Conservation (phyloP, 1,140 invertebrate genomes). For the Chrysopa pallens region DNA sequence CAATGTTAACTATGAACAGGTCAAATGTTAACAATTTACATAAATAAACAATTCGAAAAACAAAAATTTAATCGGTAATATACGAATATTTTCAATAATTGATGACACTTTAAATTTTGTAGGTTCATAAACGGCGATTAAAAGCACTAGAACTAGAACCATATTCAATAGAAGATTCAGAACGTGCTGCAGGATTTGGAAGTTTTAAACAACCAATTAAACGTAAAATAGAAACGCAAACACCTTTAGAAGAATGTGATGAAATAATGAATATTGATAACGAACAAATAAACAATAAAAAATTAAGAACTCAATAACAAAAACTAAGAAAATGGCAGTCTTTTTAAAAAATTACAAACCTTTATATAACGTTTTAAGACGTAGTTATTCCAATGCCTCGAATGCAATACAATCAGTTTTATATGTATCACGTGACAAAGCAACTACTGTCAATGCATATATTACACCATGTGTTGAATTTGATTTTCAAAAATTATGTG, state of each 20-base stretch:
- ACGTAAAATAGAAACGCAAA: slow-evolving; percentile 63
- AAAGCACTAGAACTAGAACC: slow-evolving; percentile 84
- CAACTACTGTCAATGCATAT: slow-evolving; percentile 33
- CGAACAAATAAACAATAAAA: neutral
- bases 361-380: neutral
- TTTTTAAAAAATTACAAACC: neutral
- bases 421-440: slow-evolving; percentile 39
- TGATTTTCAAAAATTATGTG: slow-evolving; percentile 25
- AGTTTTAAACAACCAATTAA: slow-evolving; percentile 57
- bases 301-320: neutral
- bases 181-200: slow-evolving; percentile 72
- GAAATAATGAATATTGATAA: slow-evolving; percentile 7
- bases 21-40: too few relatives aligned
- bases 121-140: slow-evolving; percentile 72
- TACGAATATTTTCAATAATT: too few relatives aligned
- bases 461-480: slow-evolving; percentile 41
- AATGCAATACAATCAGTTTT: slow-evolving; percentile 27
- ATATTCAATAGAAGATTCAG: slow-evolving; percentile 80
- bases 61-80: too few relatives aligned
- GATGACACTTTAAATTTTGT: neutral
- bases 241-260: slow-evolving; percentile 17
- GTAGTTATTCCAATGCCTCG: neutral
- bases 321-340: neutral
- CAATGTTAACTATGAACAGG: too few relatives aligned
- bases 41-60: too few relatives aligned